Evolutionary conservation across 2,888 invertebrate genomes (phyloP), one percentile per base, ranked within the genome.

Genomic region (Acrocera orbiculus): DNA sequence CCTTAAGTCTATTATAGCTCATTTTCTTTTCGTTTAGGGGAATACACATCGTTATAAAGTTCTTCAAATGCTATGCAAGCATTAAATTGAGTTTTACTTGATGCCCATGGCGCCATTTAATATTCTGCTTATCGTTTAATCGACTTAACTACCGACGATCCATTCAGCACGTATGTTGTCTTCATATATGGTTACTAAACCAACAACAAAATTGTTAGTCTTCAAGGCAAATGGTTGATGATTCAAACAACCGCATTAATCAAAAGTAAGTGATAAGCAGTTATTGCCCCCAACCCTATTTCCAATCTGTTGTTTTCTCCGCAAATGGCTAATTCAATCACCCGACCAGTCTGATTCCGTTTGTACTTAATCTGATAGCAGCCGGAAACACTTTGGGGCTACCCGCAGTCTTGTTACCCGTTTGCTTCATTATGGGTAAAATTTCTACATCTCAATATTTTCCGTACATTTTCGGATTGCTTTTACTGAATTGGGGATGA

Each of bases 261-360:
- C 42, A 39, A 45, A 42, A 40, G 43, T 42, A 45, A 44, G 44
- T 42, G 45, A 45, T 45, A 45, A 44, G 44, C 44, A 45, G 42
- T 34, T 34, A 29, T 34, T 29, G 24, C 34, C 34, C 28, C 27
- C 28, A 10, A 22, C 34, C 36, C 33, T 41, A 26, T 30, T 27
- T 39, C 36, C 39, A 35, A 40, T 34, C 39, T 38, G 43, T 42
- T 43, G 42, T 41, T 44, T 38, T 41, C 38, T 37, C 38, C 41
- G 36, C 40, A 53, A 52, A 52, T 52, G 51, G 46, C 52, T 54
- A 54, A 54, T 54, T 54, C 54, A 53, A 53, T 54, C 53, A 52
- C 48, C 47, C 46, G 42, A 41, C 40, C 39, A 40, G 38, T 43
- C 39, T 40, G 33, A 31, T 45, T 45, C 44, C 44, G 45, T 44